Evolutionary conservation across 2,888 invertebrate genomes (phyloP).

Genomic region (Drosophila paramelanica): DNA sequence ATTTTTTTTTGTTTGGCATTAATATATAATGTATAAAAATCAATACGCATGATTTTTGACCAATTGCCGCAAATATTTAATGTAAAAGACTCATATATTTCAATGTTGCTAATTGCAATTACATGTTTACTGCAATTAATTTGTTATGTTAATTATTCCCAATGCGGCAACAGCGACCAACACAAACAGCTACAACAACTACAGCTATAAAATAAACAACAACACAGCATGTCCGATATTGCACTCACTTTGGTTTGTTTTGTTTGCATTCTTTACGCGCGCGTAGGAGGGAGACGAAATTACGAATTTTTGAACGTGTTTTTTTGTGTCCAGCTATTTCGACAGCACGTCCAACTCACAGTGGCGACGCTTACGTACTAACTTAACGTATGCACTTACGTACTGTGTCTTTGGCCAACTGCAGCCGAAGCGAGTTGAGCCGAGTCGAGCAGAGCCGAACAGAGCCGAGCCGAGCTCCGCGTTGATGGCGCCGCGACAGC

Average conservation of each 20-base stretch:
- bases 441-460: constrained; percentile 10
- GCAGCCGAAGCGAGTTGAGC: constrained; percentile 32
- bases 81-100: constrained; percentile 39
- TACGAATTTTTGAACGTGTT: constrained; percentile 67
- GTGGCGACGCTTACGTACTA: constrained; percentile 59
- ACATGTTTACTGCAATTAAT: constrained; percentile 65
- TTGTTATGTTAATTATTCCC: constrained; percentile 56
- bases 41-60: constrained; percentile 63
- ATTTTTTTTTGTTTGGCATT: constrained; percentile 44
- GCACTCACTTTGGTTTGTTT: constrained; percentile 70
- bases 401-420: constrained; percentile 34
- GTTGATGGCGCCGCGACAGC: background rate
- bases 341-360: constrained; percentile 50
- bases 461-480: background rate
- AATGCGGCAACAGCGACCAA: constrained; percentile 17
- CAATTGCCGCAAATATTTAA: constrained; percentile 54
- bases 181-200: constrained; percentile 9
- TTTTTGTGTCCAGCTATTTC: constrained; percentile 37
- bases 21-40: constrained; percentile 74
- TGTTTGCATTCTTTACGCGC: constrained; percentile 61
- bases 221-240: constrained; percentile 24
- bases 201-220: constrained; percentile 10
- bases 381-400: constrained; percentile 43
- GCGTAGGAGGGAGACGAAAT: constrained; percentile 51
- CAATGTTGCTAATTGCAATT: constrained; percentile 70